phyloP scores from a whole-genome alignment of 2,888 invertebrate genomes.

The Cheilosia scutellata region DNA sequence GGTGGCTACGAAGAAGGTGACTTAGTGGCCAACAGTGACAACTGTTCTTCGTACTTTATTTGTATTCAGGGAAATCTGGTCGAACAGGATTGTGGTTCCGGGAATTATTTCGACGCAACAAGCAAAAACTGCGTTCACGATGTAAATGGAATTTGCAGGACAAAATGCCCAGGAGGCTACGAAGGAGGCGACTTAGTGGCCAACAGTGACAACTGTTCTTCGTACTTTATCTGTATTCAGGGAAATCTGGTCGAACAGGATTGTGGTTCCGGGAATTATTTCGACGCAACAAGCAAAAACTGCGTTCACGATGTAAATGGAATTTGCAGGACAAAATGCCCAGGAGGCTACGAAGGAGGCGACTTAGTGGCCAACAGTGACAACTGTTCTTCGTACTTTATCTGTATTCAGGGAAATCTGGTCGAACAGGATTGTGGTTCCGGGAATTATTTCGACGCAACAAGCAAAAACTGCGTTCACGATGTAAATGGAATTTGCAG shows the following conservation, averaged over 20 bases:
- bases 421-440: conserved; percentile 15
- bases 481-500: conserved; percentile 60
- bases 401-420: conserved; percentile 34
- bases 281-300: not conserved
- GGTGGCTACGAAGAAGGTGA: conserved; percentile 46
- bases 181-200: conserved; percentile 31
- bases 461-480: conserved; percentile 5
- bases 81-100: conserved; percentile 21
- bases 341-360: conserved; percentile 12
- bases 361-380: conserved; percentile 44
- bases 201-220: conserved; percentile 4
- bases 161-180: conserved; percentile 44
- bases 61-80: conserved; percentile 34
- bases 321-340: conserved; percentile 50
- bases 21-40: not conserved
- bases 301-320: conserved; percentile 29
- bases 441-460: conserved; percentile 43
- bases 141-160: conserved; percentile 47
- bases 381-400: conserved; percentile 33
- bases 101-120: conserved; percentile 39
- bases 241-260: conserved; percentile 16
- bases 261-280: conserved; percentile 50
- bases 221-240: conserved; percentile 37
- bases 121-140: conserved; percentile 26
- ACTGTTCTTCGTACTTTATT: conserved; percentile 28